Conservation (phyloP, 2,888 invertebrate genomes). For the Brassicogethes aeneus region DNA sequence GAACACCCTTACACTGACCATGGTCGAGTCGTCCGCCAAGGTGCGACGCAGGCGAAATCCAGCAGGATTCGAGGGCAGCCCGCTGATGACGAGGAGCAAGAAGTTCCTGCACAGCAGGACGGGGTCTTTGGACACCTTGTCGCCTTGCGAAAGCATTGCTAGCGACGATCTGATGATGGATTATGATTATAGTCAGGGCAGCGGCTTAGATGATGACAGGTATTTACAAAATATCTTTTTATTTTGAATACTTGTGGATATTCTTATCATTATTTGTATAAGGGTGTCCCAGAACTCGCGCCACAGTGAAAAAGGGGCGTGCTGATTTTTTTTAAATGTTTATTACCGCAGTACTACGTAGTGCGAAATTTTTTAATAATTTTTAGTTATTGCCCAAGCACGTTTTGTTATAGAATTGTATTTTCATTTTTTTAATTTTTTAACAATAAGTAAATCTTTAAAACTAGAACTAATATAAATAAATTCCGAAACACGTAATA, state of each 20-base stretch:
- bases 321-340: no score
- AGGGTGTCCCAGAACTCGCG: no score
- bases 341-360: no score
- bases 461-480: no score
- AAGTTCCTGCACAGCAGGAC: constrained; percentile 37
- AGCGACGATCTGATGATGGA: constrained; percentile 86
- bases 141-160: constrained; percentile 74
- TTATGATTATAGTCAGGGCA: constrained; percentile 51
- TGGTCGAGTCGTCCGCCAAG: constrained; percentile 36
- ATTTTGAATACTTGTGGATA: background rate
- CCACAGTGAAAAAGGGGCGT: no score
- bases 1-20: constrained; percentile 32
- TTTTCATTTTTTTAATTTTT: no score
- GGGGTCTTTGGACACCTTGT: constrained; percentile 70
- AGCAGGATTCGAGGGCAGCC: constrained; percentile 38
- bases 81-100: constrained; percentile 28
- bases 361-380: no score
- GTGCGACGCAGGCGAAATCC: constrained; percentile 28
- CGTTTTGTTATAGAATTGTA: no score
- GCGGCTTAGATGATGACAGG: constrained; percentile 44
- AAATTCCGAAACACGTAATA: no score
- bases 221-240: constrained; percentile 14
- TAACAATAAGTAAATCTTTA: no score
- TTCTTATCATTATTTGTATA: no score
- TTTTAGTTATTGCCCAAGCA: no score